These are phyloP conservation scores for Platyscapa corneri DNA, from an alignment of 1,140 invertebrate species.

Conservation along the genomic window DNA sequence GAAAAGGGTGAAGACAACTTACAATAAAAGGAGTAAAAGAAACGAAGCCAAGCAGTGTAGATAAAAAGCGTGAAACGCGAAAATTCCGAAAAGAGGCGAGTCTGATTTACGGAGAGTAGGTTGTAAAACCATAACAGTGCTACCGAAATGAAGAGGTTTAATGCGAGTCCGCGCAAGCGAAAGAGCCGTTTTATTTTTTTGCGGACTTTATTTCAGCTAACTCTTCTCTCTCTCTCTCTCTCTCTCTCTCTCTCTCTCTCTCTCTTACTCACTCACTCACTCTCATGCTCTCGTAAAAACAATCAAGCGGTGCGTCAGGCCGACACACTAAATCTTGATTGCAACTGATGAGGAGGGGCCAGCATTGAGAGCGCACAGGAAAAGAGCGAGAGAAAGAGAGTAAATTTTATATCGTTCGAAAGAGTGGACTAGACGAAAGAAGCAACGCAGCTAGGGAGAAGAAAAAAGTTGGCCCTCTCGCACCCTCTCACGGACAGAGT, in stretches of 20 bases:
- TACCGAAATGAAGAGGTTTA: constrained; percentile 71
- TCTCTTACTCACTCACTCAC: neutral
- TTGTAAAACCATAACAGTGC: constrained; percentile 69
- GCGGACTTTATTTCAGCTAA: constrained; percentile 51
- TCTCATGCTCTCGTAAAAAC: constrained; percentile 66
- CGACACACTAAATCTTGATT: constrained; percentile 68
- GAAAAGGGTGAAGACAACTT: neutral
- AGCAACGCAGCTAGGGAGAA: neutral
- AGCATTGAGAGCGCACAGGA: constrained; percentile 21
- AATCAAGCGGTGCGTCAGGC: constrained; percentile 67
- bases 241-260: neutral
- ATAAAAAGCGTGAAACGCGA: constrained; percentile 61
- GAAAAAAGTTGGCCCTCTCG: constrained; percentile 25
- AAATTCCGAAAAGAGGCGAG: constrained; percentile 61
- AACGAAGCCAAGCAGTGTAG: constrained; percentile 28
- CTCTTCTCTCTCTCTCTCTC: constrained; percentile 19
- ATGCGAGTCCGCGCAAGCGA: constrained; percentile 56
- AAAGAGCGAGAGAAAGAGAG: neutral
- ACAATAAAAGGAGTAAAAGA: neutral
- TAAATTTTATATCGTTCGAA: constrained; percentile 1
- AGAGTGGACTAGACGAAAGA: constrained; percentile 6
- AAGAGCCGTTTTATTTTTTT: constrained; percentile 54
- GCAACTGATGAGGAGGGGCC: constrained; percentile 65
- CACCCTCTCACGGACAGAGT: neutral
- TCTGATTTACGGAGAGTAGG: constrained; percentile 65